Evolutionary conservation across 1,140 invertebrate genomes (phyloP), one percentile per base, ranked within the genome.

Genomic region (Drosophila littoralis): DNA sequence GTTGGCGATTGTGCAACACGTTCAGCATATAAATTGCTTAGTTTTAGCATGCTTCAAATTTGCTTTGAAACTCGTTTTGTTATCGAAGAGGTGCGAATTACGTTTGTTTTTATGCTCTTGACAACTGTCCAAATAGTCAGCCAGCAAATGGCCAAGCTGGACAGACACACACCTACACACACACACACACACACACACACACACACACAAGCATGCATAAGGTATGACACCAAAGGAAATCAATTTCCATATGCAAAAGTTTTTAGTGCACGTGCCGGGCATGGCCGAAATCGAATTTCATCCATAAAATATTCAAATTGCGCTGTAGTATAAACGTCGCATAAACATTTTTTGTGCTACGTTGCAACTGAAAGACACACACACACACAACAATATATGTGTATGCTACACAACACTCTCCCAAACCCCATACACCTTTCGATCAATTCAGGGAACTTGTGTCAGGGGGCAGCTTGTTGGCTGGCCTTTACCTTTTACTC

Each of bases 161-260:
- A 36, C 51, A n/a, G 10, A 77, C 81, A 76, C 54, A 73, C 64
- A 73, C 66, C 35, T 48, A 77, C 48, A 61, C 55, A 79, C 71
- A 65, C 46, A 67, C 10, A 52, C 76, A 48, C 40, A n/a, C n/a
- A n/a, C n/a, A n/a, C n/a, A n/a, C n/a, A 64, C 52, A 55, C 52
- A 61, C 12, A 43, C 17, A 50, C 42, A 45, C 22, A 46, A 46
- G 58, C 63, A 66, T 75, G 63, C 69, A 61, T 79, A 75, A 61
- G 63, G 67, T 46, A 64, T 72, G 68, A 82, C 79, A 77, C 70
- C 77, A 81, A 89, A 80, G 84, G 80, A 88, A 88, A 88, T 88
- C 84, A 88, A 88, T 88, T 88, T 88, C 80, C 80, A 88, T 88
- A 88, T 88, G 84, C 84, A 88, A 88, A 88, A 81, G 82, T 89